phyloP scores from a whole-genome alignment of 2,113 vertebrate genomes.

The Megalops atlanticus region DNA sequence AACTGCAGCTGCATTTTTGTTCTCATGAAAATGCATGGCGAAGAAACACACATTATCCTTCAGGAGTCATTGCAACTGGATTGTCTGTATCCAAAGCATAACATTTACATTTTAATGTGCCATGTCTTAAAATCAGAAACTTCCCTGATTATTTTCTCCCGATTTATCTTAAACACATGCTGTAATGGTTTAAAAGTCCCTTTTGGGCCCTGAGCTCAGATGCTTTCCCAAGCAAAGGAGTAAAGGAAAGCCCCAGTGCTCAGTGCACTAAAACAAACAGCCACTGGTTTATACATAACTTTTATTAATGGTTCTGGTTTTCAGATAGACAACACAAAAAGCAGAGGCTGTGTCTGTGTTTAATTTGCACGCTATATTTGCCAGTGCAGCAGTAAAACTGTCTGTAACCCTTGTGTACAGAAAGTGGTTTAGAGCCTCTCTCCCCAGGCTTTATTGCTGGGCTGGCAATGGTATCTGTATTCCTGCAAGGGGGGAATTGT shows the following conservation, averaged over 20 bases:
- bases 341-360: slow-evolving; percentile 49
- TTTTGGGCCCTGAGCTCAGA: slow-evolving; percentile 23
- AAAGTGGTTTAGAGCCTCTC: slow-evolving; percentile 56
- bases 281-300: slow-evolving; percentile 53
- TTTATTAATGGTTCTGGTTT: slow-evolving; percentile 60
- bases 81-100: slow-evolving; percentile 21
- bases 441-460: slow-evolving; percentile 20
- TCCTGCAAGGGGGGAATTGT: no score
- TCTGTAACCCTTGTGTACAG: slow-evolving; percentile 46
- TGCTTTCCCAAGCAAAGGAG: neutral
- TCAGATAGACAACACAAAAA: slow-evolving; percentile 56
- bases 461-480: no score
- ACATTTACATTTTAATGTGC: slow-evolving; percentile 53
- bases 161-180: neutral
- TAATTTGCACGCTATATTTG: slow-evolving; percentile 58
- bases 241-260: slow-evolving; percentile 26
- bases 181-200: slow-evolving; percentile 50
- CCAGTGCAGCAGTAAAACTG: slow-evolving; percentile 59
- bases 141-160: slow-evolving; percentile 28
- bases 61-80: slow-evolving; percentile 30
- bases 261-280: slow-evolving; percentile 56
- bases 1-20: neutral
- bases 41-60: slow-evolving; percentile 23
- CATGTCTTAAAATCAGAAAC: slow-evolving; percentile 31
- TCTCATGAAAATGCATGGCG: slow-evolving; percentile 10